Percentiles rank a stretch among this genome's conserved stretches.
Conservation (phyloP, 2,797 vertebrate genomes). For the Diplodus puntazzo region DNA sequence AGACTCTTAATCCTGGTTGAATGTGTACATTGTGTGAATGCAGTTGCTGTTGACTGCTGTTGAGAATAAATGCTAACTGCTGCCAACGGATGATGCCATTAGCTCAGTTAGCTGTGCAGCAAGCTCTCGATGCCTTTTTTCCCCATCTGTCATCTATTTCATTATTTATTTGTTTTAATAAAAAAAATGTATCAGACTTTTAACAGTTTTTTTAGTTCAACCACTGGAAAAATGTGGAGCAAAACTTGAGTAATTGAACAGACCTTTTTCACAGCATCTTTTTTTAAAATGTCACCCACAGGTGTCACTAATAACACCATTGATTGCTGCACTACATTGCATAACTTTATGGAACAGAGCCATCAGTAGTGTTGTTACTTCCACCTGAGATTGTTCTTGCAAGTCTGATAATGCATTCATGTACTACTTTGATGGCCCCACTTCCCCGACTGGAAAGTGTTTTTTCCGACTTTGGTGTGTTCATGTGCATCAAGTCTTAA, state of each 20-base stretch:
- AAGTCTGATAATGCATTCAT: not conserved
- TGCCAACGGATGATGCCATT: too few species aligned
- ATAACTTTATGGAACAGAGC: not conserved
- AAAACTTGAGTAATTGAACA: not conserved
- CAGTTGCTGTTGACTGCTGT: constrained; percentile 6
- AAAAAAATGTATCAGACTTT: not conserved
- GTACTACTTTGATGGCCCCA: too few species aligned
- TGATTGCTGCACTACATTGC: not conserved
- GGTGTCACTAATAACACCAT: not conserved
- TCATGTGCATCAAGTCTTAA: too few species aligned
- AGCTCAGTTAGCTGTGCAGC: too few species aligned
- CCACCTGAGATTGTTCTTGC: not conserved
- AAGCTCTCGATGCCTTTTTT: too few species aligned
- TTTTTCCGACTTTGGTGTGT: too few species aligned
- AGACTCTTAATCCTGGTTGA: not conserved
- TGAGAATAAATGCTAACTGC: too few species aligned
- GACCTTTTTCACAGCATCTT: not conserved
- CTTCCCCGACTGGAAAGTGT: too few species aligned
- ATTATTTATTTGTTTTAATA: not conserved
- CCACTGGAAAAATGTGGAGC: not conserved
- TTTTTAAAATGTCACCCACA: not conserved
- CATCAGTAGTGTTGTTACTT: not conserved
- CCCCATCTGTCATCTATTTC: too few species aligned
- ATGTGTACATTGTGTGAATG: constrained; percentile 24
- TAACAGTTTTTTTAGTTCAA: not conserved